Base-by-base conservation (phyloP, 2,888 invertebrate genomes). In the Amblyteles armatorius region DNA sequence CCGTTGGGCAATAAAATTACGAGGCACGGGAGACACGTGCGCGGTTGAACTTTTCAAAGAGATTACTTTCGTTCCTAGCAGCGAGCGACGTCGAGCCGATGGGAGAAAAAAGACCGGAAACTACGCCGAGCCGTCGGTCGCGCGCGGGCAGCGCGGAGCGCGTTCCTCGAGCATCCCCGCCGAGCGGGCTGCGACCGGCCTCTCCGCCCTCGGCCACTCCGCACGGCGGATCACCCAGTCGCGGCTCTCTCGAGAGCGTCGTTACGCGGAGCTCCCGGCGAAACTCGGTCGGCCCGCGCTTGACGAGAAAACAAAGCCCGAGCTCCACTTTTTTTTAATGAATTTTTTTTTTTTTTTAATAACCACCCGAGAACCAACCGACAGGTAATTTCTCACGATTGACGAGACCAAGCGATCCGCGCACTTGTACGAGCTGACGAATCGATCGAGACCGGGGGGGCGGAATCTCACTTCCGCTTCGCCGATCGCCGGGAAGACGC, bases 161-260 rank as follows among this genome's bases (percentile, higher is more conserved):
- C 16, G 36, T 36, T 36, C 40, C 19, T 65, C 36, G 29, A 63
- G 63, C 63, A 63, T 33, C 65, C 9, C 40, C 65, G 13, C 33
- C 19, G 36, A 16, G 6, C 2, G 36, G n/a, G n/a, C 7, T 36
- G 16, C n/a, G 16, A 16, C n/a, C 11, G n/a, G 7, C 65, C n/a
- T 36, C n/a, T 40, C 65, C 65, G 65, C 65, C 65, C 65, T 33
- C 36, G 40, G 40, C 22, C 11, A 40, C 40, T 40, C 29, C n/a
- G 65, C 65, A 65, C 65, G 22, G 40, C 3, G 67, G n/a, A 63
- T 63, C 63, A 33, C 67, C 77, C 22, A 44, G 16, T 60, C 16
- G 67, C 6, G 6, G 63, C 22, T 40, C 40, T 72, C 44, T 68
- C 73, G 73, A 81, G 78, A 69, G 84, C 65, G 78, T 84, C 84